These are phyloP conservation scores for Aphrophora alni DNA, from an alignment of 2,888 invertebrate genomes.

Conservation along the genomic window DNA sequence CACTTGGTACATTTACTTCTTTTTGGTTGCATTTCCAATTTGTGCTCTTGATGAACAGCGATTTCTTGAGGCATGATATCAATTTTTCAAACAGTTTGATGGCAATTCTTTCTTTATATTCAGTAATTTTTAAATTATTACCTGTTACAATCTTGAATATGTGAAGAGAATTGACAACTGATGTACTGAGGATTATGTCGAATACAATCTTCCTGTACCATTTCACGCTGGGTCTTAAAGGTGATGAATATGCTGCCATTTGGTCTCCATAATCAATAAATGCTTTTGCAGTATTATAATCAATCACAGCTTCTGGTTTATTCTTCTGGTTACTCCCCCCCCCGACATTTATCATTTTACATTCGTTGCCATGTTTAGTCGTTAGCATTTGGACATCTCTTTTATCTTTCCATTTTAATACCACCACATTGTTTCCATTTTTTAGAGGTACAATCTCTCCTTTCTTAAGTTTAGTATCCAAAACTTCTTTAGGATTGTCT, in stretches of 20 bases:
- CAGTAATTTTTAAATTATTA: slow-evolving; percentile 23
- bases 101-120: slow-evolving; percentile 18
- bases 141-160: slow-evolving; percentile 23
- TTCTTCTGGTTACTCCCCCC: neutral
- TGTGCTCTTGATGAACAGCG: neutral
- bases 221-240: slow-evolving; percentile 19
- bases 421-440: slow-evolving; percentile 21
- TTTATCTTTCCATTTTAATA: slow-evolving; percentile 34
- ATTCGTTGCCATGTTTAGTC: slow-evolving; percentile 17
- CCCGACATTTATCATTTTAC: neutral
- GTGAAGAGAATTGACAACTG: slow-evolving; percentile 21
- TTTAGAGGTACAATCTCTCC: slow-evolving; percentile 6
- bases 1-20: neutral
- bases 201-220: slow-evolving; percentile 28
- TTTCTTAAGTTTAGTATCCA: slow-evolving; percentile 24
- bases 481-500: neutral
- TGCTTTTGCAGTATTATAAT: slow-evolving; percentile 24
- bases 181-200: slow-evolving; percentile 25
- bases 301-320: slow-evolving; percentile 41
- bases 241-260: slow-evolving; percentile 17
- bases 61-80: neutral
- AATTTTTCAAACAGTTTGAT: neutral
- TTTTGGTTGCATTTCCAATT: neutral
- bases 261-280: slow-evolving; percentile 24
- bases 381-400: no score